Percentiles rank a stretch among this genome's conserved stretches.
These are phyloP conservation scores for Marmota flaviventris DNA, from an alignment of 2,113 vertebrate species.

Conservation along the genomic window DNA sequence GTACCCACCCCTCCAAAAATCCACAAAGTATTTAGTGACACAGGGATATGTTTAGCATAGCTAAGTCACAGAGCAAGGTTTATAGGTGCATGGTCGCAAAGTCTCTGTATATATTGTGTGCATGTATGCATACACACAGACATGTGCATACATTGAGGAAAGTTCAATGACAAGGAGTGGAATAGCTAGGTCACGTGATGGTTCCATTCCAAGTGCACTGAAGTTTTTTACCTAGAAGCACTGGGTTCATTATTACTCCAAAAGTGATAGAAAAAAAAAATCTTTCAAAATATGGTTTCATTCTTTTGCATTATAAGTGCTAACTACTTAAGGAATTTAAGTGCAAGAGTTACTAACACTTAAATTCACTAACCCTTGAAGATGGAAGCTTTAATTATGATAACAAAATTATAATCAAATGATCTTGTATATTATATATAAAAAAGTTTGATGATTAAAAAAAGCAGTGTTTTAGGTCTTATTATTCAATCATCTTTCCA, in stretches of 20 bases:
- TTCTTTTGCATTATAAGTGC: not conserved
- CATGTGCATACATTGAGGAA: not conserved
- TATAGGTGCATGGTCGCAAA: not conserved
- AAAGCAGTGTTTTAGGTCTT: not conserved
- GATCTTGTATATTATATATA: not conserved
- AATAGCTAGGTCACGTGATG: too few species aligned
- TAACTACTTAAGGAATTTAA: not conserved
- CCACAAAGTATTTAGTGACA: not conserved
- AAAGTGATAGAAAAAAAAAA: conserved; percentile 10
- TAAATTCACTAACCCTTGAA: not conserved
- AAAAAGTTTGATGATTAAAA: not conserved
- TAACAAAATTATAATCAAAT: not conserved
- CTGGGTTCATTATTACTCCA: not conserved
- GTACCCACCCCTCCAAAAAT: not conserved
- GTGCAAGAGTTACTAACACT: not conserved
- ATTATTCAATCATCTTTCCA: not conserved
- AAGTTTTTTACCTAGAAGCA: conserved; percentile 10
- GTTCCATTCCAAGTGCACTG: not conserved
- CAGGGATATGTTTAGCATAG: not conserved
- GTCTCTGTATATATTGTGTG: rapidly evolving
- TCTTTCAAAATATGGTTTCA: not conserved
- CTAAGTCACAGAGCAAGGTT: not conserved
- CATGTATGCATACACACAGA: rapidly evolving
- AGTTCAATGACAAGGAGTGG: too few species aligned
- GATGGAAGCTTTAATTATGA: not conserved